Conservation (phyloP, 2,797 vertebrate genomes). For the Lepilemur ruficaudatus region DNA sequence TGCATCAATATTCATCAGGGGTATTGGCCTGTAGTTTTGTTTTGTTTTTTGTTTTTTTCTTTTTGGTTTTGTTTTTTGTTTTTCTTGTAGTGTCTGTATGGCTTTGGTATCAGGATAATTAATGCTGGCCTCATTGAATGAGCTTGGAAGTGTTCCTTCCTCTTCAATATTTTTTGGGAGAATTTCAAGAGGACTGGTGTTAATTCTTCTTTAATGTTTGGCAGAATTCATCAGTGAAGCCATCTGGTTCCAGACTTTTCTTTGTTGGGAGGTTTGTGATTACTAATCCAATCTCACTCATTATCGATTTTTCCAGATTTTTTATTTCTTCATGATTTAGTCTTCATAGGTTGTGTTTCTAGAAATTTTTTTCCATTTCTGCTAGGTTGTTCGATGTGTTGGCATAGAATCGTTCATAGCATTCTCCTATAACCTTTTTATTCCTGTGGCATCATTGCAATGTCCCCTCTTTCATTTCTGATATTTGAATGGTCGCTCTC, state of each 20-base stretch:
- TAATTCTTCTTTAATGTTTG: neutral
- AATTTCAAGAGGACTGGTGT: neutral
- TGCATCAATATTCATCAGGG: neutral
- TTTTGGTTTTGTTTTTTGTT: neutral
- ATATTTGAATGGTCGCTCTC: neutral
- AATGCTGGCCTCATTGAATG: neutral
- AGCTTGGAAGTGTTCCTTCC: neutral
- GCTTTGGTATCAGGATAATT: neutral
- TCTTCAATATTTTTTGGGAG: neutral
- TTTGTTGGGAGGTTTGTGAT: neutral
- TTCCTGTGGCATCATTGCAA: neutral
- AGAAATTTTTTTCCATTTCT: neutral
- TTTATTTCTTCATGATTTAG: neutral
- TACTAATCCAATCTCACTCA: neutral
- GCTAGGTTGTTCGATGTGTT: neutral
- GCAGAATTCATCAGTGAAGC: neutral
- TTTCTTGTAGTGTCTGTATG: neutral
- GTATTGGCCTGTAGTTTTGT: neutral
- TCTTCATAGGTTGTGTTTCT: neutral
- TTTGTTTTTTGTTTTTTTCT: neutral
- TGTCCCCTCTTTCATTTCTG: neutral
- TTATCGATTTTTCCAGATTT: neutral
- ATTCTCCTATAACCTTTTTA: neutral
- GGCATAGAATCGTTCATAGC: neutral
- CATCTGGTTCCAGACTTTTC: neutral